Conservation (phyloP, 2,888 invertebrate genomes). For the Athalia circularis region DNA sequence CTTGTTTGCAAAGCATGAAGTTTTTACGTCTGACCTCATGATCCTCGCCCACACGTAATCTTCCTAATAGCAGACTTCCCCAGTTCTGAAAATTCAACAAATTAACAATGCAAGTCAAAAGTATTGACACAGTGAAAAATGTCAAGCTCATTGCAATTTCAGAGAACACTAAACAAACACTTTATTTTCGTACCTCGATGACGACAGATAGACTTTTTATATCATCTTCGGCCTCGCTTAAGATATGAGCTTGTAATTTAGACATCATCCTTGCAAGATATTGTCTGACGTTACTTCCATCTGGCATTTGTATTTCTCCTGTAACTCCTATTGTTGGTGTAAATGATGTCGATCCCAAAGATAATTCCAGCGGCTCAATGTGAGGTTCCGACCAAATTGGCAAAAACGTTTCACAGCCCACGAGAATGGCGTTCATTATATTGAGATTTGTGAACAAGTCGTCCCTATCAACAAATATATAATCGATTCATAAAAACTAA, state of each 20-base stretch:
- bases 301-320: conserved; percentile 75
- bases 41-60: conserved; percentile 75
- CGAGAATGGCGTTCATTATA: conserved; percentile 80
- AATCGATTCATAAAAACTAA: conserved; percentile 29
- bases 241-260: conserved; percentile 80
- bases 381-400: conserved; percentile 82
- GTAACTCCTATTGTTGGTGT: conserved; percentile 62
- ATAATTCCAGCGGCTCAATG: conserved; percentile 73
- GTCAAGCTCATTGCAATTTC: no score
- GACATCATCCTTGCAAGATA: conserved; percentile 79
- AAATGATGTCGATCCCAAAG: conserved; percentile 72
- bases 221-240: conserved; percentile 84
- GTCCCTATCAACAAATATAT: conserved; percentile 75
- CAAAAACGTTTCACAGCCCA: conserved; percentile 80
- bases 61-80: conserved; percentile 78
- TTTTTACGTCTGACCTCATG: conserved; percentile 82
- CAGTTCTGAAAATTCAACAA: conserved; percentile 78
- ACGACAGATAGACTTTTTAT: conserved; percentile 82
- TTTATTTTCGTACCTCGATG: conserved; percentile 71
- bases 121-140: no score
- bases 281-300: conserved; percentile 83
- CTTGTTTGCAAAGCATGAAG: conserved; percentile 79
- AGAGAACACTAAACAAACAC: no score
- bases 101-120: background rate
- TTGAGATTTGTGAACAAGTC: conserved; percentile 82